Conservation (phyloP, 1,140 invertebrate genomes). For the Nasonia longicornis region DNA sequence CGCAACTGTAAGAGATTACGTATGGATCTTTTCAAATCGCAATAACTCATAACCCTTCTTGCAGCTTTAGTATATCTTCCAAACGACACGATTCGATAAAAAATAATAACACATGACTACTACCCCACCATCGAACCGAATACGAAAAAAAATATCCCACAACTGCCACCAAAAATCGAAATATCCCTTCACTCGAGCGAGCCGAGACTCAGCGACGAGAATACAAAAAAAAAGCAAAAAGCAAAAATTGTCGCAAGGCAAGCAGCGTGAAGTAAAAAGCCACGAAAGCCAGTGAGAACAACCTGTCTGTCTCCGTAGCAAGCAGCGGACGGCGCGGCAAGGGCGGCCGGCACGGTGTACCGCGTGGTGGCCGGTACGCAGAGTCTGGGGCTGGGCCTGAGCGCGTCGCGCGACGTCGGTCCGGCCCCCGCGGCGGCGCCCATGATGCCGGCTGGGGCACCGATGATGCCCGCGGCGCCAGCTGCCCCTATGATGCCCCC, state of each 20-base stretch:
- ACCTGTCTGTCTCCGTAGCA: constrained; percentile 70
- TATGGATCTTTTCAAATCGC: too few species aligned
- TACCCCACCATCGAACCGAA: too few species aligned
- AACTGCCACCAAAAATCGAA: not conserved
- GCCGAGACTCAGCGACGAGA: not conserved
- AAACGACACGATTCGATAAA: not conserved
- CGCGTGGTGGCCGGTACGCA: constrained; percentile 82
- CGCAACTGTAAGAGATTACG: too few species aligned
- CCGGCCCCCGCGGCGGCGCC: constrained; percentile 69
- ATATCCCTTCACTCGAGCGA: not conserved
- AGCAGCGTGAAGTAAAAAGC: constrained; percentile 46
- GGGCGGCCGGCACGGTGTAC: constrained; percentile 81
- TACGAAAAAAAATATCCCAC: not conserved
- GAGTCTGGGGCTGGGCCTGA: constrained; percentile 78
- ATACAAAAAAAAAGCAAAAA: constrained; percentile 29
- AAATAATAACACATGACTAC: not conserved
- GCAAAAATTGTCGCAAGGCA: constrained; percentile 24
- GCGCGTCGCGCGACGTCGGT: constrained; percentile 74
- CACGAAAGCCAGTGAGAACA: constrained; percentile 47
- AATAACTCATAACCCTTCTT: not conserved
- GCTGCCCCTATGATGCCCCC: constrained; percentile 47
- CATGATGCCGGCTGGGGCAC: constrained; percentile 61
- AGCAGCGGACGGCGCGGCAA: constrained; percentile 80
- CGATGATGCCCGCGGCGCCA: constrained; percentile 34
- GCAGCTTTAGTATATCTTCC: not conserved